These are phyloP conservation scores for Augiades crinisus DNA, from an alignment of 2,888 invertebrate species.

Conservation along the genomic window DNA sequence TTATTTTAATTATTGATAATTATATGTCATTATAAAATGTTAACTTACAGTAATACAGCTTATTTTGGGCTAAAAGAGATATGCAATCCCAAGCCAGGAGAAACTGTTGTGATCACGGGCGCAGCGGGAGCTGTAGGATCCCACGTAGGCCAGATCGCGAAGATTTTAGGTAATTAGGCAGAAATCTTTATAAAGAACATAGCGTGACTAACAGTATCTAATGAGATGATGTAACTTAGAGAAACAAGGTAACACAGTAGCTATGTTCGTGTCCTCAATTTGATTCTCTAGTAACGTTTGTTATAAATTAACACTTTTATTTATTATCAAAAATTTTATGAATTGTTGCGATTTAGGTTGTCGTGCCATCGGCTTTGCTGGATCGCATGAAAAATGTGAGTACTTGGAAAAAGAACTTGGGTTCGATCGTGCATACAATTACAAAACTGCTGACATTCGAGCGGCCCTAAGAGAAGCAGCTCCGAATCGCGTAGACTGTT, in stretches of 20 bases:
- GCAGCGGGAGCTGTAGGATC: slow-evolving; percentile 91
- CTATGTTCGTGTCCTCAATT: too few species aligned
- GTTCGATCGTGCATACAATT: slow-evolving; percentile 88
- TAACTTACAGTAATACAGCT: slow-evolving; percentile 84
- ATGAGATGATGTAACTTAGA: too few species aligned
- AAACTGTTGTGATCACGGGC: slow-evolving; percentile 86
- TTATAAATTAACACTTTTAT: too few species aligned
- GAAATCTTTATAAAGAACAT: too few species aligned
- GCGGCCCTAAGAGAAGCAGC: slow-evolving; percentile 83
- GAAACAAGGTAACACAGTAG: too few species aligned
- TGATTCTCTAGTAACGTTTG: too few species aligned
- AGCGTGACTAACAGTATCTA: too few species aligned
- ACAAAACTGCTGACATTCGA: slow-evolving; percentile 83
- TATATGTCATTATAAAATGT: slow-evolving; percentile 21
- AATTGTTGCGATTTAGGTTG: slow-evolving; percentile 53
- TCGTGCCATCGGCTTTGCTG: slow-evolving; percentile 82
- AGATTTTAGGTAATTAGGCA: slow-evolving; percentile 80
- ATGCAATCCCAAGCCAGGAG: slow-evolving; percentile 86
- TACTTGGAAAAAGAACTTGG: slow-evolving; percentile 85
- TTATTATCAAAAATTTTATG: too few species aligned
- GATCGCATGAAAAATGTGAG: slow-evolving; percentile 86
- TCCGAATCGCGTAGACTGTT: slow-evolving; percentile 87
- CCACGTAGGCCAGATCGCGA: slow-evolving; percentile 89
- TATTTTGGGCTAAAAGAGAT: slow-evolving; percentile 88
- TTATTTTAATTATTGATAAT: too few species aligned